Evolutionary conservation across 1,140 invertebrate genomes (phyloP).

Genomic region (Euura lappo): DNA sequence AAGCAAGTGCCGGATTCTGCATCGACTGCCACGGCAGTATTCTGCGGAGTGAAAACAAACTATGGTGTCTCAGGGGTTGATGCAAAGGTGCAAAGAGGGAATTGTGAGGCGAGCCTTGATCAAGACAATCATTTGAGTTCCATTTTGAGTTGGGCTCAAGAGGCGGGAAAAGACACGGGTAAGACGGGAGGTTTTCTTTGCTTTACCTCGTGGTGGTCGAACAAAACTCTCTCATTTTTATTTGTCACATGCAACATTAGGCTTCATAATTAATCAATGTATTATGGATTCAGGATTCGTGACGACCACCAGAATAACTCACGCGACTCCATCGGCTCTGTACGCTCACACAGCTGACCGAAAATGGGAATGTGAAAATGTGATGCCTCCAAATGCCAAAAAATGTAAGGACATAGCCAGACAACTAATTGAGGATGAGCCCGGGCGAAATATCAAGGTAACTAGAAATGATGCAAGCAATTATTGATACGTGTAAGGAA

Average conservation of each 20-base stretch:
- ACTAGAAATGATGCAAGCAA: too few species aligned
- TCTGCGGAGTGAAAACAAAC: conserved; percentile 86
- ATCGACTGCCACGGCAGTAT: conserved; percentile 85
- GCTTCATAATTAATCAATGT: neutral
- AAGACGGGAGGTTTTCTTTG: too few species aligned
- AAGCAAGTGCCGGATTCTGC: conserved; percentile 90
- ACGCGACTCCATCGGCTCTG: conserved; percentile 86
- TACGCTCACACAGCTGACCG: conserved; percentile 82
- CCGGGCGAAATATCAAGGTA: conserved; percentile 62
- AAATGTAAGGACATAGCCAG: conserved; percentile 78
- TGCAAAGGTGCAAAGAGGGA: conserved; percentile 66
- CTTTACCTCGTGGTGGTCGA: too few species aligned
- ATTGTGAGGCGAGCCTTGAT: conserved; percentile 72
- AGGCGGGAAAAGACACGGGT: conserved; percentile 79
- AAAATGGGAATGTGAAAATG: conserved; percentile 78
- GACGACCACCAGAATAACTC: conserved; percentile 89
- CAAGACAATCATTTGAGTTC: conserved; percentile 64
- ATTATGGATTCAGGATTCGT: conserved; percentile 73
- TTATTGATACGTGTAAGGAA: too few species aligned
- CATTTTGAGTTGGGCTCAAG: conserved; percentile 73
- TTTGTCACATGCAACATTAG: conserved; percentile 13
- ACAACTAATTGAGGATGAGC: conserved; percentile 75
- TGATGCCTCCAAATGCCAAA: conserved; percentile 59
- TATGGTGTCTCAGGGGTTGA: conserved; percentile 80
- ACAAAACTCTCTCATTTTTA: too few species aligned